Evolutionary conservation across 2,888 invertebrate species (phyloP).

Genomic region (Drosophila aldrichi): DNA sequence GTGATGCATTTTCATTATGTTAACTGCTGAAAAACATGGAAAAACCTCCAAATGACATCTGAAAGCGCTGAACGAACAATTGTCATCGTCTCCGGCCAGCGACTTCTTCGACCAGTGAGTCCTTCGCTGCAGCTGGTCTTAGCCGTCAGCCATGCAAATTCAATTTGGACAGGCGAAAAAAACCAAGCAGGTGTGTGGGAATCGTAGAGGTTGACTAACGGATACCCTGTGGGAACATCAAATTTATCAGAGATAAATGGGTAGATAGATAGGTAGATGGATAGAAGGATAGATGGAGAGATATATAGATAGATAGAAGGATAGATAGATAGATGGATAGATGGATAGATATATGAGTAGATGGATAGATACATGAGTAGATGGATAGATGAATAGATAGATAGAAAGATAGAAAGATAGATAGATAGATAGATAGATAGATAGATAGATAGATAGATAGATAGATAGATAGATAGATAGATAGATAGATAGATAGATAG

Average conservation of each 20-base stretch:
- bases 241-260: neutral
- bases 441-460: neutral
- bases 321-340: too few relatives aligned
- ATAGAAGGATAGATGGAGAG: too few relatives aligned
- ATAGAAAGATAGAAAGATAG: too few relatives aligned
- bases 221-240: neutral
- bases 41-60: constrained; percentile 40
- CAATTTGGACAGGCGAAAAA: constrained; percentile 60
- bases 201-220: neutral
- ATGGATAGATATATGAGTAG: too few relatives aligned
- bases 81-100: constrained; percentile 38
- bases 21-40: constrained; percentile 31
- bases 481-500: neutral
- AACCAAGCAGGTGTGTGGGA: neutral
- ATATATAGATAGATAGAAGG: too few relatives aligned
- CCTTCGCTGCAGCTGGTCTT: constrained; percentile 54
- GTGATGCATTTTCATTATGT: constrained; percentile 67
- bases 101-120: constrained; percentile 20
- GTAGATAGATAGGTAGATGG: neutral
- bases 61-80: constrained; percentile 62
- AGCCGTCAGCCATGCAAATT: constrained; percentile 75
- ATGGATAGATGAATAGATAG: neutral
- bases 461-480: neutral
- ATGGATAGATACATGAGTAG: neutral
- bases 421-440: too few relatives aligned